These are phyloP conservation scores for Drosophila athabasca DNA, from an alignment of 1,140 invertebrate genomes.

Conservation along the genomic window DNA sequence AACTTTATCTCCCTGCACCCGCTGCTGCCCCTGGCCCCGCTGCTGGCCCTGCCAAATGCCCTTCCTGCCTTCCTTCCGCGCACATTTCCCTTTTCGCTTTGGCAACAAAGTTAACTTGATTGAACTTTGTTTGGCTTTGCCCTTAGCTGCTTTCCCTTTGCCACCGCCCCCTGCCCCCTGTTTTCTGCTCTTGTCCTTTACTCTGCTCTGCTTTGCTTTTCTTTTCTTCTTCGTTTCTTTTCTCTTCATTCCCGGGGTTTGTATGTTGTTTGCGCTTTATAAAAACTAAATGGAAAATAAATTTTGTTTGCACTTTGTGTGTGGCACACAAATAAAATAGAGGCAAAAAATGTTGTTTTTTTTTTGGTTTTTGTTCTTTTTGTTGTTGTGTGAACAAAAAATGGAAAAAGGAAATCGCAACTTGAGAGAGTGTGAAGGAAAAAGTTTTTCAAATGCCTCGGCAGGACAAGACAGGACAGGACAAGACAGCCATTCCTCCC, in stretches of 20 bases:
- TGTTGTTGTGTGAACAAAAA: conserved; percentile 6
- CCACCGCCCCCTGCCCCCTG: conserved; percentile 22
- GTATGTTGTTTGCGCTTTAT: conserved; percentile 69
- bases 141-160: conserved; percentile 74
- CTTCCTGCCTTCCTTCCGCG: conserved; percentile 1
- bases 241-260: conserved; percentile 20
- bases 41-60: background rate
- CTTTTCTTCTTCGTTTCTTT: conserved; percentile 24
- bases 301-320: conserved; percentile 77
- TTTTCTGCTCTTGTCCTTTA: conserved; percentile 37
- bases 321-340: conserved; percentile 38
- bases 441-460: conserved; percentile 46
- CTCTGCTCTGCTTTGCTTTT: conserved; percentile 26
- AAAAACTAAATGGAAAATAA: conserved; percentile 82
- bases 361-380: no score
- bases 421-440: conserved; percentile 73
- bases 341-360: conserved; percentile 17
- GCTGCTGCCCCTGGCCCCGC: no score
- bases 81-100: conserved; percentile 51
- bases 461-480: conserved; percentile 7
- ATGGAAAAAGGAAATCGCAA: conserved; percentile 61
- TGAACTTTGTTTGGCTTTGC: conserved; percentile 82
- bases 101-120: conserved; percentile 81
- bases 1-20: conserved; percentile 57
- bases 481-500: background rate